Evolutionary conservation across 2,888 invertebrate genomes (phyloP).

Genomic region (Zhengitettix transpicula): DNA sequence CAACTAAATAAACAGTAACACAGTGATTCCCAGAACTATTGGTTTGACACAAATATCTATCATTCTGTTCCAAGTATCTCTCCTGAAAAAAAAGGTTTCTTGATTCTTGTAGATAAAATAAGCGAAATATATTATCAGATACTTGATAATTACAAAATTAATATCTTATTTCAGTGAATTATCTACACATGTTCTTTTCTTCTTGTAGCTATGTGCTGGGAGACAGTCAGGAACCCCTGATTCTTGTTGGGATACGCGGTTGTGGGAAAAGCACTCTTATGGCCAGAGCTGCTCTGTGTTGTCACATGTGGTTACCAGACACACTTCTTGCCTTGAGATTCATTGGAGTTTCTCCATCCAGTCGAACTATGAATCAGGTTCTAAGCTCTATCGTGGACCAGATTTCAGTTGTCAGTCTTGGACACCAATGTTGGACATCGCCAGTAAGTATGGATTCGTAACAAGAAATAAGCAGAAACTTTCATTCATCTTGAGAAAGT

Average conservation of each 20-base stretch:
- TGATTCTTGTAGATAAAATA: too few relatives aligned
- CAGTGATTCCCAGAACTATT: too few relatives aligned
- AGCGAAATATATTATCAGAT: too few relatives aligned
- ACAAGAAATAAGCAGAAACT: neutral
- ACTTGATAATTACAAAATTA: too few relatives aligned
- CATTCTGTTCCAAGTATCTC: too few relatives aligned
- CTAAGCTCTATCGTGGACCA: conserved; percentile 61
- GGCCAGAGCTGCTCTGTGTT: conserved; percentile 46
- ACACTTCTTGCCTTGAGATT: conserved; percentile 33
- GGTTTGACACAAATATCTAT: too few relatives aligned
- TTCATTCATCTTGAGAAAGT: neutral
- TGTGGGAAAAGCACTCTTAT: conserved; percentile 70
- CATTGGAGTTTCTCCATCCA: conserved; percentile 46
- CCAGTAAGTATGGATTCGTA: conserved; percentile 30
- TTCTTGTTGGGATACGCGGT: conserved; percentile 62
- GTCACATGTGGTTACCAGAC: conserved; percentile 21
- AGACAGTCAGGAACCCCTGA: conserved; percentile 41
- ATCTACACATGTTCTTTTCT: neutral
- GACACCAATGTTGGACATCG: conserved; percentile 43
- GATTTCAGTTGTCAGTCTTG: conserved; percentile 49
- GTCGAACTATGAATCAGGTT: conserved; percentile 49
- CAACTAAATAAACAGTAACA: too few relatives aligned
- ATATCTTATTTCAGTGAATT: too few relatives aligned
- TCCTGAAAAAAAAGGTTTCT: too few relatives aligned
- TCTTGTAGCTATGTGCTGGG: conserved; percentile 44